Evolutionary conservation across 2,888 invertebrate genomes (phyloP).

Genomic region (Latrodectus elegans): DNA sequence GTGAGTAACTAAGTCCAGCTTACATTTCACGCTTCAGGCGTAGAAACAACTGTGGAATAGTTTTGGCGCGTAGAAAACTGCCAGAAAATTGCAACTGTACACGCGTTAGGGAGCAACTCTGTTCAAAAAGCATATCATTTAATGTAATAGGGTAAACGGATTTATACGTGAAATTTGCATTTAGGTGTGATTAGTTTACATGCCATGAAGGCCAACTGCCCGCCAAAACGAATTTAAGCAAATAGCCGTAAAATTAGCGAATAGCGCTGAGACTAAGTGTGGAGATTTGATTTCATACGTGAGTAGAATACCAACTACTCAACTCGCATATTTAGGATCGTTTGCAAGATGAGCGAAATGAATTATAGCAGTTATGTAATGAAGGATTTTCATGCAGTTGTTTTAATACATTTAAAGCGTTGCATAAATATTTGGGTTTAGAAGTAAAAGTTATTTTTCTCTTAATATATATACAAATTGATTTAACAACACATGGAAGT

Average conservation of each 20-base stretch:
- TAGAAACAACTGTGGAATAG: too few relatives aligned
- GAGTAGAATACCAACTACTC: constrained; percentile 44
- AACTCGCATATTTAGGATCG: constrained; percentile 38
- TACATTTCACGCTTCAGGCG: too few relatives aligned
- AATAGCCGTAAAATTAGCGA: constrained; percentile 49
- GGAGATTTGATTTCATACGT: constrained; percentile 31
- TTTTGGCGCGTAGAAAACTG: too few relatives aligned
- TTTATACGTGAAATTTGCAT: constrained; percentile 47
- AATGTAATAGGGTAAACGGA: constrained; percentile 7
- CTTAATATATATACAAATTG: too few relatives aligned
- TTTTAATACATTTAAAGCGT: not conserved
- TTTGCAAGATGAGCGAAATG: constrained; percentile 30
- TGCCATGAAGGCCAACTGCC: constrained; percentile 32
- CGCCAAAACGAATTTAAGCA: constrained; percentile 36
- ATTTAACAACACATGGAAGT: too few relatives aligned
- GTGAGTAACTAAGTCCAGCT: too few relatives aligned
- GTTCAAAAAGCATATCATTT: constrained; percentile 23
- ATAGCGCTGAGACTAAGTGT: not conserved
- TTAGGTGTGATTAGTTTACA: constrained; percentile 9
- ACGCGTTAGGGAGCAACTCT: not conserved
- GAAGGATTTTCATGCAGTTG: not conserved
- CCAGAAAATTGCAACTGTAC: constrained; percentile 11
- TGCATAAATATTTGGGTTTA: not conserved
- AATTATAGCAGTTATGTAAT: constrained; percentile 26
- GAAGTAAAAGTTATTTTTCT: too few relatives aligned